Evolutionary conservation across 2,797 vertebrate species (phyloP).

Genomic region (Synanceia verrucosa): DNA sequence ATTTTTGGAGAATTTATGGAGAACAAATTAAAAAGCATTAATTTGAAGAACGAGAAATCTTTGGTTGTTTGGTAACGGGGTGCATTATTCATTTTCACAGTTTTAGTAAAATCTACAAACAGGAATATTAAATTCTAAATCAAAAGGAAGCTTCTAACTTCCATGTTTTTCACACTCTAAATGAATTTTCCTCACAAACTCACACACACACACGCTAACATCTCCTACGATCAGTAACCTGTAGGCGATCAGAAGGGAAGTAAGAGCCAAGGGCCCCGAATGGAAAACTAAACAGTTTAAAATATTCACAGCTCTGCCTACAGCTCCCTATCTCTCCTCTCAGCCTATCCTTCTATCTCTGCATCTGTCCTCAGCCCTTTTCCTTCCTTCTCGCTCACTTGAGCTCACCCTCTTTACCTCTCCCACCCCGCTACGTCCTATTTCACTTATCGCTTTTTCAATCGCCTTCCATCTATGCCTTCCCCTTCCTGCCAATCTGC

Average conservation of each 20-base stretch:
- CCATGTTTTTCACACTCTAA: not conserved
- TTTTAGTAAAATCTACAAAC: not conserved
- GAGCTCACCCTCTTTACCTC: not conserved
- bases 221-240: constrained; percentile 36
- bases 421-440: constrained; percentile 12
- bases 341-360: constrained; percentile 21
- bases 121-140: not conserved
- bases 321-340: constrained; percentile 25
- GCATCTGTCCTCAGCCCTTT: constrained; percentile 23
- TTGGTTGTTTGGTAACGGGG: constrained; percentile 9
- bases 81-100: not conserved
- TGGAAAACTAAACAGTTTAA: constrained; percentile 70
- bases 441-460: constrained; percentile 25
- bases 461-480: constrained; percentile 1
- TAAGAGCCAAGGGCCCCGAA: constrained; percentile 37
- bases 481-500: constrained; percentile 1
- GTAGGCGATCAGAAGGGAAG: constrained; percentile 34
- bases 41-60: constrained; percentile 22
- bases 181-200: constrained; percentile 1
- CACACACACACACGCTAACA: not conserved
- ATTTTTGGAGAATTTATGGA: not conserved
- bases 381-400: not conserved
- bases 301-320: constrained; percentile 65
- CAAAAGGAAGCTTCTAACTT: not conserved
- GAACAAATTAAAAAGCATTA: not conserved